Conservation (phyloP, 2,797 vertebrate species). For the Clangula hyemalis region DNA sequence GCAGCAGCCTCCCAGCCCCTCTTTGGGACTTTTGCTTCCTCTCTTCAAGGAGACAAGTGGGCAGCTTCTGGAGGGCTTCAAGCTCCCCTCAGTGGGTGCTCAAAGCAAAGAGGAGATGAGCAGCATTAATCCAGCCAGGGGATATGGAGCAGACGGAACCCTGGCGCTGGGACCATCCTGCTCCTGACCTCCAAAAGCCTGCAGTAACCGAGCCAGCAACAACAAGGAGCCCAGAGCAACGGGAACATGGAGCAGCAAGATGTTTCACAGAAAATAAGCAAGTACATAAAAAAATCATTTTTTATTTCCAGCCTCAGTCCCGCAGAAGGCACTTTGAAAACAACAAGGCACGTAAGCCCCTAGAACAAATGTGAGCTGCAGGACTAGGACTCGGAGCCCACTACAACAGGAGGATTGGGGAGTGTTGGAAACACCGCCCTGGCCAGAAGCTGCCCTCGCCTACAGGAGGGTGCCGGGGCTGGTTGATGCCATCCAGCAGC, state of each 20-base stretch:
- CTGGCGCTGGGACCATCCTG: fast-evolving
- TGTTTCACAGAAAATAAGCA: fast-evolving
- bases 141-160: fast-evolving
- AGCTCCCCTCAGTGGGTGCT: background rate
- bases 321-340: background rate
- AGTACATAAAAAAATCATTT: background rate
- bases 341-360: background rate
- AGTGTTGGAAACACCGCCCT: background rate
- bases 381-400: background rate
- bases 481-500: background rate
- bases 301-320: background rate
- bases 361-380: background rate
- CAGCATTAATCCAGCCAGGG: fast-evolving
- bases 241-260: background rate
- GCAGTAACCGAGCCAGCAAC: fast-evolving
- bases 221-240: background rate
- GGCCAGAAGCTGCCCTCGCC: background rate
- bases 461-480: background rate
- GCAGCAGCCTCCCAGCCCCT: background rate
- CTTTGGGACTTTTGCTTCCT: background rate
- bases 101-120: fast-evolving
- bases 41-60: too few relatives aligned
- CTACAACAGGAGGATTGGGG: background rate
- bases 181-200: background rate
- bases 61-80: background rate